Evolutionary conservation across 2,113 vertebrate genomes (phyloP), one percentile per base, ranked within the genome.

Genomic region (Neomonachus schauinslandi): DNA sequence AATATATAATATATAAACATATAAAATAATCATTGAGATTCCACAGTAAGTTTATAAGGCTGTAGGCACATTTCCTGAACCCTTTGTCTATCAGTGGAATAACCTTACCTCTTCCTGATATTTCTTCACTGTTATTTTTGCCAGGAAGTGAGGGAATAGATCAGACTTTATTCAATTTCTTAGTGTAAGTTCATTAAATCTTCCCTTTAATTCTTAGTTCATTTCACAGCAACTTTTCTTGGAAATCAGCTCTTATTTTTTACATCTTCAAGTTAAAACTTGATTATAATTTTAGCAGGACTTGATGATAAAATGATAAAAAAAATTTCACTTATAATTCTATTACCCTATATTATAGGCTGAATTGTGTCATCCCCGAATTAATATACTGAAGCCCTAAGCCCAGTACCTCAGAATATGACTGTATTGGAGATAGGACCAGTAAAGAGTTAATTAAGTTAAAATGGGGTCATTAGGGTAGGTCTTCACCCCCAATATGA

Each of bases 181-280:
- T 84, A 42, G 16, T 61, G 12, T 92, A 88, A 93, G 39, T 69
- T 93, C 82, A 59, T 93, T 84, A 77, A 89, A 63, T 92, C 79
- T 92, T 77, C 21, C 19, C 22, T 77, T 63, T 55, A 18, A 71
- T 53, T 63, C 33, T 84, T 22, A 49, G 3, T 80, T 80, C 24
- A 79, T 72, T 18, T 24, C 33, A 42, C 42, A 57, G 26, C 12
- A 90, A 7, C 61, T 79, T 84, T 69, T 79, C 14, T 77, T 77
- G 72, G 53, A 59, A 39, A 84, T 26, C 51, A 77, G 59, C 33
- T 83, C 39, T 89, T 82, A 4, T 74, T 59, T 69, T 92, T 94
- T 74, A 51, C 26, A 22, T 59, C 71, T 81, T 69, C 28, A 49
- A 83, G 22, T 82, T 65, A 36, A 74, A 53, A 63, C 49, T 71